Base-by-base conservation (phyloP, 1,140 invertebrate species). In the Ceratosolen fusciceps region DNA sequence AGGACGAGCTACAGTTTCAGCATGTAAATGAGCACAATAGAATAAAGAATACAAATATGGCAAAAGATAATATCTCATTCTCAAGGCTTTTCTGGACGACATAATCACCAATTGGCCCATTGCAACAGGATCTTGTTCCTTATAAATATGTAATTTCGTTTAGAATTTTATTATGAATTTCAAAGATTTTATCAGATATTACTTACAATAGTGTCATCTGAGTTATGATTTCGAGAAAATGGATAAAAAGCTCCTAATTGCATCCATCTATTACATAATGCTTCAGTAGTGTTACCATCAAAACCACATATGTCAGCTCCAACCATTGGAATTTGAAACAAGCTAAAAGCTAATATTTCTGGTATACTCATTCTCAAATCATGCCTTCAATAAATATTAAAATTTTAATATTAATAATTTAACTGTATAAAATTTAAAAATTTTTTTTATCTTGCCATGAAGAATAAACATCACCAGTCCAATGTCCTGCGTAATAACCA, bases 241-340 rank as follows among this genome's bases (percentile, higher is more conserved):
- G 96, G 95, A 89, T 96, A 96, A 89, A 96, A 96, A 10, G 96
- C 95, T 2, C 96, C 97, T 4, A 96, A 90, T 87, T 96, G 94
- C 91, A 93, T 93, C 96, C 96, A 97, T 0, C 95, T 90, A 83
- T 92, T 93, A 86, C 96, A 97, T 1, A 97, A 89, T 34, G 92
- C 88, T 21, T 85, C 89, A 0, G 95, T 96, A 1, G 96, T 94
- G 85, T 96, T 94, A 5, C 93, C 93, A 83, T 92, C 92, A 88
- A 97, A 98, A 1, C 96, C 97, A 90, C 97, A 98, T 82, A 98
- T 97, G 88, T 98, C 96, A 4, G 96, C 94, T 1, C 96, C 97
- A 87, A 96, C 94, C 92, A 96, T 92, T 14, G 96, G 95, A 37
- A 96, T 93, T 72, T 96, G 96, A 90, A 96, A 97, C 70, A 98